A percentile compares a stretch with the other conserved stretches of the same genome.
These are phyloP conservation scores for Heterocephalus glaber DNA, from an alignment of 2,113 vertebrate species.

Conservation along the genomic window DNA sequence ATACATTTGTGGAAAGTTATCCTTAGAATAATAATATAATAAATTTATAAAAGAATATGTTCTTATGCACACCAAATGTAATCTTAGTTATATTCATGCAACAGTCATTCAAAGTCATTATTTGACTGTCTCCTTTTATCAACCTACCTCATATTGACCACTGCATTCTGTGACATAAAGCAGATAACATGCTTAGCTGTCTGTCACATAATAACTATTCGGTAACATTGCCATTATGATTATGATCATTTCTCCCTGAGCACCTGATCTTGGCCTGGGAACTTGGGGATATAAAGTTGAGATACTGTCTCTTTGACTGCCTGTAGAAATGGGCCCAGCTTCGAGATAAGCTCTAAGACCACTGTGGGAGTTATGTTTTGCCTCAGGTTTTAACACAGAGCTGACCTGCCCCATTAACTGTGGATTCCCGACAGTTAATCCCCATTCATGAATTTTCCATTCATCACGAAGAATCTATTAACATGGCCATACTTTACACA, in stretches of 20 bases:
- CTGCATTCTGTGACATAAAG: not conserved
- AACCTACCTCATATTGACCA: accelerated
- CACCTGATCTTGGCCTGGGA: not conserved
- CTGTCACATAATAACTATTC: not conserved
- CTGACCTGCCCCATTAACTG: not conserved
- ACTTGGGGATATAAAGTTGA: not conserved
- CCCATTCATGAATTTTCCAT: not conserved
- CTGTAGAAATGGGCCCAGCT: not conserved
- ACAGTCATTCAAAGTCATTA: not conserved
- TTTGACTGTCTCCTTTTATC: not conserved
- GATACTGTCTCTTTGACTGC: not conserved
- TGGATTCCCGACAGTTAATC: not conserved
- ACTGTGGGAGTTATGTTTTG: not conserved
- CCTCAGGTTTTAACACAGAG: not conserved
- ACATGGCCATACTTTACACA: not conserved
- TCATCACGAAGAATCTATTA: not conserved
- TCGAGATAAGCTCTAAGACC: not conserved
- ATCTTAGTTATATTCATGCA: not conserved
- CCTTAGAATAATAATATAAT: not conserved
- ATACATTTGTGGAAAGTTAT: not conserved
- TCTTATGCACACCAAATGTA: not conserved
- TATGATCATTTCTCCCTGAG: not conserved
- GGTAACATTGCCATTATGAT: not conserved
- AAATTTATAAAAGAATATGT: not conserved
- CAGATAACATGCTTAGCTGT: not conserved